Evolutionary conservation across 2,113 vertebrate species (phyloP), one percentile per base, ranked within the genome.

Genomic region (Tapirus terrestris): DNA sequence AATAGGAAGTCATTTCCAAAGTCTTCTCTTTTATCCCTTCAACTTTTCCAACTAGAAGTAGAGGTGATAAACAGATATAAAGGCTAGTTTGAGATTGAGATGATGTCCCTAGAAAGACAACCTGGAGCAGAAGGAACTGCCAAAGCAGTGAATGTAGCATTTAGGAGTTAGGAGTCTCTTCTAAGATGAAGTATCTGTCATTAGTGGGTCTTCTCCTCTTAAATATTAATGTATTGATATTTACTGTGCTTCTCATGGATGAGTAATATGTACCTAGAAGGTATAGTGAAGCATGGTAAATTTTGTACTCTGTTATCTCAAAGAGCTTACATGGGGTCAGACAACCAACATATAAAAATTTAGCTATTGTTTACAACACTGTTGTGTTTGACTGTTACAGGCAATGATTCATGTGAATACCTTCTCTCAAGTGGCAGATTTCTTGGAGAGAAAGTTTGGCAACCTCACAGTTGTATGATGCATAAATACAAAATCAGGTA

Each of bases 381-480:
- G 25, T 79, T 84, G 14, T 96, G n/a, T 95, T 95, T 97, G 70
- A 87, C 33, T 79, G n/a, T 98, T 97, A 75, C 91, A 99, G 99
- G 99, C 96, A 99, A 98, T 61, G 99, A 99, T 98, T 99, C 99
- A 0, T 99, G 99, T 98, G 99, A 99, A 70, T 99, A 99, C 99
- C 99, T 99, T 97, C 98, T 99, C 91, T 99, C 99, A 97, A 99
- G 99, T 97, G 99, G 99, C 97, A 99, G 99, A 90, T 99, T 99
- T 98, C 99, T 99, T 98, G 99, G 99, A 96, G 99, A 99, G 96
- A 99, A 99, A 97, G 99, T 99, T 92, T 99, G 99, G 99, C 99
- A 99, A 94, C 99, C 99, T 60, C 99, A 99, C 98, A 99, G 99
- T 97, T 99, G 99, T 98, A 99, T 99, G 99, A 99, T 99, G 99